Evolutionary conservation across 2,888 invertebrate species (phyloP), one percentile per base, ranked within the genome.

Genomic region (Rhagonycha fulva): DNA sequence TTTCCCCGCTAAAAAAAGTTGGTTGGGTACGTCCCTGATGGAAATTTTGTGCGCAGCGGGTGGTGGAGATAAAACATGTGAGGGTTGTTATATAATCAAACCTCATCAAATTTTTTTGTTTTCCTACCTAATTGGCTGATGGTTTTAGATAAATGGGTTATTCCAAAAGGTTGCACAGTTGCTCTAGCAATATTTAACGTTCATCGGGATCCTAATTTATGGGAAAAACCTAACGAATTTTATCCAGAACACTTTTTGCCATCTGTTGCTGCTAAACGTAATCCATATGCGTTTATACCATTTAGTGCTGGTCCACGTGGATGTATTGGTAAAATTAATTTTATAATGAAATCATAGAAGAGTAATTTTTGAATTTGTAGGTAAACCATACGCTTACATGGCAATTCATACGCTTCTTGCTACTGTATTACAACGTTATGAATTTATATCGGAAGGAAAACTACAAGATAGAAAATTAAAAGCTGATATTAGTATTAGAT

Each of bases 211-310:
- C 77, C 82, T 12, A 71, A 71, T 19, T 79, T 82, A 68, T 86
- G 86, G 86, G 80, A 83, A 68, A 83, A 83, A 30, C 86, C 86
- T 0, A 73, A 83, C 10, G 81, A 86, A 76, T 86, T 86, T 74
- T 80, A 86, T 78, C 86, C 86, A 2, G 85, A 86, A 62, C 85
- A 86, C 81, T 86, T 86, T 80, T 70, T 84, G n/a, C 84, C 85
- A 3, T 85, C 85, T 77, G 74, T 68, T 7, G 83, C 81, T 7
- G 70, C 73, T 14, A 80, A 81, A 61, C 80, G 86, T 47, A 83
- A 83, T 75, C 77, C 81, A 26, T 86, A 83, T 72, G 80, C 84
- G 4, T 86, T 81, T 81, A 14, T 86, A 47, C 86, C 86, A 0
- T 86, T 86, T 68, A 86, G 86, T 82, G 83, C 84, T 11, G 86